Percentiles rank a stretch among this genome's conserved stretches.
phyloP scores from a whole-genome alignment of 64 coral and sea anemone species.

The Orbicella faveolata region DNA sequence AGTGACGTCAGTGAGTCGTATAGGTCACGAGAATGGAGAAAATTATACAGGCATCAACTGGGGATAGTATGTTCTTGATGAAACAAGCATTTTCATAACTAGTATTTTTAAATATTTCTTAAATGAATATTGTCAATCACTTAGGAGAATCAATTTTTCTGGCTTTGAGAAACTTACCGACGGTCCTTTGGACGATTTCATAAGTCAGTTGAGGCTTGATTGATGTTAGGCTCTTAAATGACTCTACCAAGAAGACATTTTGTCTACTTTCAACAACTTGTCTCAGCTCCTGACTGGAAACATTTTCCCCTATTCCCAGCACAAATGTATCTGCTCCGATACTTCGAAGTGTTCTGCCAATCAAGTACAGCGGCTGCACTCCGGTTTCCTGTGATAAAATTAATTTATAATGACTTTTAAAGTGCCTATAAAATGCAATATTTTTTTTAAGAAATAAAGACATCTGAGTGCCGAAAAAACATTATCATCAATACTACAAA shows the following conservation, averaged over 20 bases:
- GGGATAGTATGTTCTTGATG: no score
- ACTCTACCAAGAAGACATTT: slow-evolving; percentile 50
- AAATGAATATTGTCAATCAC: neutral
- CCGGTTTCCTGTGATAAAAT: neutral
- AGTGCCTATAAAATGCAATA: no score
- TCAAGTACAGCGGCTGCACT: neutral
- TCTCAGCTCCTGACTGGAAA: slow-evolving; percentile 26
- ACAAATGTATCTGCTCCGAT: slow-evolving; percentile 66
- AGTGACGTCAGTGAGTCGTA: no score
- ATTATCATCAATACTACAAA: no score
- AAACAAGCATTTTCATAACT: no score
- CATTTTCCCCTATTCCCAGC: slow-evolving; percentile 36
- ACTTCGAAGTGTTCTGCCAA: slow-evolving; percentile 16
- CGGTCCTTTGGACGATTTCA: slow-evolving; percentile 2
- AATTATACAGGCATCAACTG: no score
- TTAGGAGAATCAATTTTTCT: neutral
- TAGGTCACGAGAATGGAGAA: no score
- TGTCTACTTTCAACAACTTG: slow-evolving; percentile 51
- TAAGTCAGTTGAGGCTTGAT: neutral
- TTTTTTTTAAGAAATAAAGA: no score
- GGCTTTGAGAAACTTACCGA: neutral
- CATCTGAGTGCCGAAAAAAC: no score
- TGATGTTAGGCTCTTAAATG: slow-evolving; percentile 16
- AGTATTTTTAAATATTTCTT: no score
- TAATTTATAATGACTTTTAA: neutral